These are phyloP conservation scores for Andrena chrysosceles DNA, from an alignment of 2,888 invertebrate species.

Conservation along the genomic window DNA sequence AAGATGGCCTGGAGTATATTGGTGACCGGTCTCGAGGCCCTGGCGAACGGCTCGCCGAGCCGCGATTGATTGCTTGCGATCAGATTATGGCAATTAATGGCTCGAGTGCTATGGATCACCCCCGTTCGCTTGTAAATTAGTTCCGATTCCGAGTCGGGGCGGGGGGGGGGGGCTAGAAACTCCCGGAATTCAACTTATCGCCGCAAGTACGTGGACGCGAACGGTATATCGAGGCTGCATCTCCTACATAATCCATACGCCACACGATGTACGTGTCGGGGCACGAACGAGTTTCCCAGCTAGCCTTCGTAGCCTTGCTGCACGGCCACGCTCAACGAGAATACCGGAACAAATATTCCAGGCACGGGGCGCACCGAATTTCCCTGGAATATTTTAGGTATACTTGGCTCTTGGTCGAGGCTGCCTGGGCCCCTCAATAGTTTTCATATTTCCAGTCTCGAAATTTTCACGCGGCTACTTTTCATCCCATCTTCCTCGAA, in stretches of 20 bases:
- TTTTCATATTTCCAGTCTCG: neutral
- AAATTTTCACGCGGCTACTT: neutral
- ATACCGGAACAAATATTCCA: slow-evolving; percentile 27
- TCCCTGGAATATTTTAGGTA: neutral
- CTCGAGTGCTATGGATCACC: slow-evolving; percentile 67
- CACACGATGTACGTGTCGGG: neutral
- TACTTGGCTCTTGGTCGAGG: neutral
- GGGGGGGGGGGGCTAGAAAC: slow-evolving; percentile 42
- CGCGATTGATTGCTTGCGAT: slow-evolving; percentile 72
- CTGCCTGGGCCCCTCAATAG: neutral
- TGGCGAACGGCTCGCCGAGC: slow-evolving; percentile 54
- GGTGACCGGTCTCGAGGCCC: slow-evolving; percentile 40
- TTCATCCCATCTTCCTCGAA: neutral
- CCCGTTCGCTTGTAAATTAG: slow-evolving; percentile 70
- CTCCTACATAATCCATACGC: slow-evolving; percentile 49
- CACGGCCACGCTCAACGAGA: slow-evolving; percentile 2
- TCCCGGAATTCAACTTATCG: slow-evolving; percentile 73
- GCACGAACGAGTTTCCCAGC: slow-evolving; percentile 29
- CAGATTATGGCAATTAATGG: slow-evolving; percentile 76
- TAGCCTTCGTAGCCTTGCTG: neutral
- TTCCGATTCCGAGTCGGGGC: slow-evolving; percentile 68
- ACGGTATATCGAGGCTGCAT: slow-evolving; percentile 37
- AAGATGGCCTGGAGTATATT: slow-evolving; percentile 53
- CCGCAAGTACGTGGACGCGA: slow-evolving; percentile 69
- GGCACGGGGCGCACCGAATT: slow-evolving; percentile 8